Percentiles rank a stretch among this genome's conserved stretches.
phyloP scores from a whole-genome alignment of 2,888 invertebrate genomes.

The Drosophila mimetica region DNA sequence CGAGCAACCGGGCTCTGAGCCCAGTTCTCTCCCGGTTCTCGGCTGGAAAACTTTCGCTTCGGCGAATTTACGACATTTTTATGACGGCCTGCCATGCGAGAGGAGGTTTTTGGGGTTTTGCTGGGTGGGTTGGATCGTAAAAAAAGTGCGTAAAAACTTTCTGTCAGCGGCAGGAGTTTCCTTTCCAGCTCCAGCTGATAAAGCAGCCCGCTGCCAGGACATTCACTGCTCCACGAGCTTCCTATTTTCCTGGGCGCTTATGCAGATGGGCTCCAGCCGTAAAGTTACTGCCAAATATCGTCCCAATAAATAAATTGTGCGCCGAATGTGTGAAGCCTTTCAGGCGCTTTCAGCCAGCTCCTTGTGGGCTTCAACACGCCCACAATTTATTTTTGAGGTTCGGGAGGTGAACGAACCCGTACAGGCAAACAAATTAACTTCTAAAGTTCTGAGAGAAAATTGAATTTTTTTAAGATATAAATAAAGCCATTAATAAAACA shows the following conservation, averaged over 20 bases:
- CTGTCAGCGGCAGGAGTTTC: constrained; percentile 38
- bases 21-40: constrained; percentile 37
- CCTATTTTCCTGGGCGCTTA: constrained; percentile 47
- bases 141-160: constrained; percentile 74
- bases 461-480: too few relatives aligned
- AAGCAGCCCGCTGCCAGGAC: constrained; percentile 21
- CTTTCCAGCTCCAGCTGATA: constrained; percentile 29
- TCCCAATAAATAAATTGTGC: constrained; percentile 68
- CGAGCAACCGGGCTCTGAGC: constrained; percentile 30
- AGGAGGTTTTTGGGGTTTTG: not conserved
- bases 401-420: constrained; percentile 28
- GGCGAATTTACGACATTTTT: constrained; percentile 82
- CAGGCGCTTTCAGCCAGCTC: constrained; percentile 10
- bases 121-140: constrained; percentile 51
- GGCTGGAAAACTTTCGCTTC: constrained; percentile 64
- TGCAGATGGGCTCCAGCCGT: constrained; percentile 72
- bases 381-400: constrained; percentile 24
- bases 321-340: constrained; percentile 64
- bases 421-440: not conserved
- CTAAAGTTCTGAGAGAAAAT: too few relatives aligned
- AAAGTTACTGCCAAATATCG: constrained; percentile 50
- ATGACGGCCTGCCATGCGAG: constrained; percentile 80
- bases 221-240: constrained; percentile 6
- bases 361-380: constrained; percentile 31
- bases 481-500: too few relatives aligned